Evolutionary conservation across 2,797 vertebrate genomes (phyloP).

Genomic region (Ispidina picta): DNA sequence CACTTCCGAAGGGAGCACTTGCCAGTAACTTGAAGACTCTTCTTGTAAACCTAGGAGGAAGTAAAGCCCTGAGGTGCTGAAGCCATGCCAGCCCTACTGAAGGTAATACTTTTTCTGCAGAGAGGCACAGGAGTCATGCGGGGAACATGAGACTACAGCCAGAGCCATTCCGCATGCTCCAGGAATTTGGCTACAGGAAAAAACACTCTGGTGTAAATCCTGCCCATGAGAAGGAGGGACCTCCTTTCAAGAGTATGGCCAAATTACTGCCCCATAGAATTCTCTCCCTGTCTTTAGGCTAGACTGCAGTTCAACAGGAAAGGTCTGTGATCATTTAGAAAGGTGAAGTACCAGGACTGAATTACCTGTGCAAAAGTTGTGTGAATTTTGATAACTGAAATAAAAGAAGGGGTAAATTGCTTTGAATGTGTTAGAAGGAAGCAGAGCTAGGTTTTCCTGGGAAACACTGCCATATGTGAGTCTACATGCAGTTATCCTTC

Average conservation of each 20-base stretch:
- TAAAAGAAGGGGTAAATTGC: not conserved
- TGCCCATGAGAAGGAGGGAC: not conserved
- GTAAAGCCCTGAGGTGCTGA: not conserved
- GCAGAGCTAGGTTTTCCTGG: conserved; percentile 6
- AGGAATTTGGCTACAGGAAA: conserved; percentile 31
- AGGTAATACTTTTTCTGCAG: not conserved
- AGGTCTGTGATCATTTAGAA: not conserved
- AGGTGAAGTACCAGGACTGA: not conserved
- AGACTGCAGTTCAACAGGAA: not conserved
- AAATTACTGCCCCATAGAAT: not conserved
- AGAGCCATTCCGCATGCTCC: conserved; percentile 1
- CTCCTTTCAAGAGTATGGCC: not conserved
- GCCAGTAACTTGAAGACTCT: conserved; percentile 20
- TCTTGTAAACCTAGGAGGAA: conserved; percentile 23
- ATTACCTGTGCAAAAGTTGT: not conserved
- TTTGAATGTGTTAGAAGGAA: not conserved
- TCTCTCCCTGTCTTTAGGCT: not conserved
- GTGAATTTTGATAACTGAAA: not conserved
- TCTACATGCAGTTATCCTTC: conserved; percentile 17
- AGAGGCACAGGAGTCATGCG: not conserved
- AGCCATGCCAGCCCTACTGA: not conserved
- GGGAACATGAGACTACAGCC: not conserved
- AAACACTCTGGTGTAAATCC: conserved; percentile 16
- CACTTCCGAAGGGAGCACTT: not conserved
- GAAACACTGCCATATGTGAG: conserved; percentile 33